Conservation (phyloP, 2,888 invertebrate genomes). For the Nysson spinosus region DNA sequence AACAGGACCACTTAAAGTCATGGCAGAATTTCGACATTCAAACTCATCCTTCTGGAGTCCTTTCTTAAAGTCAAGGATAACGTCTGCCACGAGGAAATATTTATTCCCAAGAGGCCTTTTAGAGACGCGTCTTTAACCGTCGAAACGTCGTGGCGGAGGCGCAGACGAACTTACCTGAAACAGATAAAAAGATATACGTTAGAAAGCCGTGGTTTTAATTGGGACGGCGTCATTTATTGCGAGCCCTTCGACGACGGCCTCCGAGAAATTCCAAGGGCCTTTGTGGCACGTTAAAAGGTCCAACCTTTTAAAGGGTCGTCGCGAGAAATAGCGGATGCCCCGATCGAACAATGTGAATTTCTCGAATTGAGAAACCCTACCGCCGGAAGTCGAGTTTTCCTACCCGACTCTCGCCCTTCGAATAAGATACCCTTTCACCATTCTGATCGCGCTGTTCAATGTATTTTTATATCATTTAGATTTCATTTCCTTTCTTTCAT, state of each 20-base stretch:
- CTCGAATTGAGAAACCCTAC: constrained; percentile 30
- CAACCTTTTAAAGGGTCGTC: constrained; percentile 36
- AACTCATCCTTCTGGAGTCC: constrained; percentile 24
- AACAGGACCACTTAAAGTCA: neutral
- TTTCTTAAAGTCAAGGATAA: constrained; percentile 34
- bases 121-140: constrained; percentile 20
- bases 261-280: constrained; percentile 56
- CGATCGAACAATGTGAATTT: constrained; percentile 45
- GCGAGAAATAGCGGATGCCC: constrained; percentile 48
- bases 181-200: constrained; percentile 53
- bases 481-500: too few species aligned
- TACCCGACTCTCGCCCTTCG: constrained; percentile 7
- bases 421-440: constrained; percentile 13
- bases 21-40: constrained; percentile 3
- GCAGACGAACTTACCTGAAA: constrained; percentile 51
- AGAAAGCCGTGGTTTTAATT: constrained; percentile 58
- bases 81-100: constrained; percentile 3
- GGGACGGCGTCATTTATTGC: constrained; percentile 61
- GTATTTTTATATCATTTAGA: too few species aligned
- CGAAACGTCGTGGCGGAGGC: constrained; percentile 21
- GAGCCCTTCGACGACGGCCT: constrained; percentile 28
- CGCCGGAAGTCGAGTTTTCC: constrained; percentile 30
- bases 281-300: constrained; percentile 48
- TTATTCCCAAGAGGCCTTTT: constrained; percentile 17
- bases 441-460: neutral